A percentile compares a stretch with the other conserved stretches of the same genome.
Evolutionary conservation across 2,113 vertebrate species (phyloP).

Genomic region (Clarias batrachus): DNA sequence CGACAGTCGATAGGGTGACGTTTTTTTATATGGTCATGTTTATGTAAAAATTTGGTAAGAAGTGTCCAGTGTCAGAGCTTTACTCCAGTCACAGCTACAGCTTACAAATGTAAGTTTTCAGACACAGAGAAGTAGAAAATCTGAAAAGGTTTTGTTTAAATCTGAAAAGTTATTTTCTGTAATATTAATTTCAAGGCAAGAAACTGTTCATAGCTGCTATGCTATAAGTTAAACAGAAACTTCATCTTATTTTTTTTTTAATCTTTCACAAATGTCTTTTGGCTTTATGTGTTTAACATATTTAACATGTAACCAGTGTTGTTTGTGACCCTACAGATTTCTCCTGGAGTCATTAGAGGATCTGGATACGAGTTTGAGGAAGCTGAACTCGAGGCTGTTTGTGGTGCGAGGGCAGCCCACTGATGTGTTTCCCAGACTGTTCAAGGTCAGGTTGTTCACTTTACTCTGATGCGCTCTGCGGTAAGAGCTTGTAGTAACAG

Average conservation of each 20-base stretch:
- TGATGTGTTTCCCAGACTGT: conserved; percentile 92
- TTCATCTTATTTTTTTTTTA: too few relatives aligned
- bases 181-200: not conserved
- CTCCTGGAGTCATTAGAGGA: conserved; percentile 91
- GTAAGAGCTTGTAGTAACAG: too few relatives aligned
- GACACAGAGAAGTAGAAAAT: not conserved
- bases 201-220: not conserved
- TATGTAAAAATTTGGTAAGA: not conserved
- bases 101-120: not conserved
- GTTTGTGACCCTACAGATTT: conserved; percentile 74
- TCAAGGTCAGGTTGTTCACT: conserved; percentile 79
- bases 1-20: not conserved
- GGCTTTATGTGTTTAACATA: not conserved
- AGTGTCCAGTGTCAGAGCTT: not conserved
- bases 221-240: not conserved
- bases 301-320: not conserved
- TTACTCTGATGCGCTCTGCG: too few relatives aligned
- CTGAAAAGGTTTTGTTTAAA: too few relatives aligned
- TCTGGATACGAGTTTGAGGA: conserved; percentile 89
- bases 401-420: conserved; percentile 92
- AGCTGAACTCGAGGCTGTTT: conserved; percentile 91
- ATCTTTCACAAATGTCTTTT: not conserved
- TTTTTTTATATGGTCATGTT: not conserved
- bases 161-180: not conserved
- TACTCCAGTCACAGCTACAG: not conserved